These are phyloP conservation scores for Eristalis pertinax DNA, from an alignment of 2,888 invertebrate species.

Conservation along the genomic window DNA sequence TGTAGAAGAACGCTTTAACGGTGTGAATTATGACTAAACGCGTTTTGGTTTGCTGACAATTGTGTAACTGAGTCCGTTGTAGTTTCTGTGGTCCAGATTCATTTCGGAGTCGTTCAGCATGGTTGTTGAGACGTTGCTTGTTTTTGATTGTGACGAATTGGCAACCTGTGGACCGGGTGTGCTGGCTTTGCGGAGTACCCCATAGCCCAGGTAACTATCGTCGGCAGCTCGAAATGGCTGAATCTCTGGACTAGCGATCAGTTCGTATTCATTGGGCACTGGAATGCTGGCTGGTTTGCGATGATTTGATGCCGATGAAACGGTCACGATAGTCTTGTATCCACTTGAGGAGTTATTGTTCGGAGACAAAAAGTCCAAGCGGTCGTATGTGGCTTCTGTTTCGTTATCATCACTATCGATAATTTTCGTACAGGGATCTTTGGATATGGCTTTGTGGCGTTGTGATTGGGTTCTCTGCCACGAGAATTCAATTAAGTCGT, in stretches of 20 bases:
- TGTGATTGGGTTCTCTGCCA: slow-evolving; percentile 80
- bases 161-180: slow-evolving; percentile 83
- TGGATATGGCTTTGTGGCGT: slow-evolving; percentile 81
- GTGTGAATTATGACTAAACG: slow-evolving; percentile 83
- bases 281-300: slow-evolving; percentile 76
- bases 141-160: slow-evolving; percentile 73
- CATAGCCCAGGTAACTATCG: slow-evolving; percentile 91
- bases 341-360: slow-evolving; percentile 86
- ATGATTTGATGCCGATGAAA: slow-evolving; percentile 82
- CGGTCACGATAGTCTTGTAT: slow-evolving; percentile 87
- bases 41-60: slow-evolving; percentile 92
- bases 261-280: slow-evolving; percentile 89
- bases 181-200: slow-evolving; percentile 87
- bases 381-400: slow-evolving; percentile 87
- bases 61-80: slow-evolving; percentile 91
- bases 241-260: slow-evolving; percentile 86
- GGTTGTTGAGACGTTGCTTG: slow-evolving; percentile 61
- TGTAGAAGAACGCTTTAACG: slow-evolving; percentile 46
- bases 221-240: slow-evolving; percentile 88
- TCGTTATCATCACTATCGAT: slow-evolving; percentile 78
- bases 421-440: slow-evolving; percentile 76
- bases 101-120: slow-evolving; percentile 76
- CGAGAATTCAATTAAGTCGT: slow-evolving; percentile 80
- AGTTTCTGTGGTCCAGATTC: slow-evolving; percentile 86
- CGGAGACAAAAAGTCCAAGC: slow-evolving; percentile 90